A percentile compares a stretch with the other conserved stretches of the same genome.
Evolutionary conservation across 2,797 vertebrate genomes (phyloP).

Genomic region (Adelosebastes latens): DNA sequence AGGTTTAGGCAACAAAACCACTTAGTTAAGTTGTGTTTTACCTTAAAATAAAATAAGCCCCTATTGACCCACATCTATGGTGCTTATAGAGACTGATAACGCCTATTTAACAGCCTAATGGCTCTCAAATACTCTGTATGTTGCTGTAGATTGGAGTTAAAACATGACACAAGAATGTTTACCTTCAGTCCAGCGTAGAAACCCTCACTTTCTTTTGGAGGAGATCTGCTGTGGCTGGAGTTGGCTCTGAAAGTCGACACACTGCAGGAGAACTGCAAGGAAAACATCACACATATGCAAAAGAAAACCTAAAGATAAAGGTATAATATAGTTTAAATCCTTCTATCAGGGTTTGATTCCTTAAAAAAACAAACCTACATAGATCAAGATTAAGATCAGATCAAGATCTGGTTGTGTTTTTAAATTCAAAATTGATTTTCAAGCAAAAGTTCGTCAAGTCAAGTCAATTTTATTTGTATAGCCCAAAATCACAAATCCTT

Average conservation of each 20-base stretch:
- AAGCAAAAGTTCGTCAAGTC: no score
- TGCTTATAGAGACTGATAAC: no score
- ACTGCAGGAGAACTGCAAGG: slow-evolving; percentile 83
- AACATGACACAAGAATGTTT: slow-evolving; percentile 9
- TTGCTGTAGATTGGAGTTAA: not conserved
- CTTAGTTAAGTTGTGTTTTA: no score
- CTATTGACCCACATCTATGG: no score
- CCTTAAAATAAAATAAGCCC: no score
- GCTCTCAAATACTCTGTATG: not conserved
- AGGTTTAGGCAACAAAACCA: no score
- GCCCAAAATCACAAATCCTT: no score
- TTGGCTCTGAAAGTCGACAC: slow-evolving; percentile 80
- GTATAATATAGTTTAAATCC: not conserved
- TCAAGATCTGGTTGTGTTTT: not conserved
- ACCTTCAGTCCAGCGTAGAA: slow-evolving; percentile 89
- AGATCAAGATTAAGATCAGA: not conserved
- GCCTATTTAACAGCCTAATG: no score
- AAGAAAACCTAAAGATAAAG: not conserved
- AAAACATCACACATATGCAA: not conserved
- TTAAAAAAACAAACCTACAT: not conserved
- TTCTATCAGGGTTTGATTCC: not conserved
- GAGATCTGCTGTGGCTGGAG: slow-evolving; percentile 73
- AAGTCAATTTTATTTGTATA: no score
- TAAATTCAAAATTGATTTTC: not conserved
- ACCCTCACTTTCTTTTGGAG: slow-evolving; percentile 82